Evolutionary conservation across 2,113 vertebrate genomes (phyloP).

Genomic region (Cyphomyrus plagiostoma): DNA sequence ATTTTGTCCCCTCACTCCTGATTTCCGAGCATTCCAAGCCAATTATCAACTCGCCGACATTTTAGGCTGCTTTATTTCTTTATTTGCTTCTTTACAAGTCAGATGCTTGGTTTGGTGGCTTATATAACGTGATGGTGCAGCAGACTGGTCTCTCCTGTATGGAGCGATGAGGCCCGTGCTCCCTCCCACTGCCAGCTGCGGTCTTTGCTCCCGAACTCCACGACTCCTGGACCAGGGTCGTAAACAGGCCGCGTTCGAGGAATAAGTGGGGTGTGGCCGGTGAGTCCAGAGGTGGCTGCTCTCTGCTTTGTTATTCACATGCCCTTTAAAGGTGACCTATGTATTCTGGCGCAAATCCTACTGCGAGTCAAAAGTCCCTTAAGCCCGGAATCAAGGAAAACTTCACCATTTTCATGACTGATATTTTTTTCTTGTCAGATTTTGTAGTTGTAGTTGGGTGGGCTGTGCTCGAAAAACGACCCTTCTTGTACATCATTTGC

Average conservation of each 20-base stretch:
- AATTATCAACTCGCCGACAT: not conserved
- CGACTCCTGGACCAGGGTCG: not conserved
- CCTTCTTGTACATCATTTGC: not conserved
- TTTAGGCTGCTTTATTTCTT: not conserved
- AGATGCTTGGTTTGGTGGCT: not conserved
- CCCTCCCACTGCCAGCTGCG: not conserved
- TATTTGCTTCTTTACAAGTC: not conserved
- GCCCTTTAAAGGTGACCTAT: not conserved
- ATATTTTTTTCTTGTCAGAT: not conserved
- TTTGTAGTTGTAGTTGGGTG: not conserved
- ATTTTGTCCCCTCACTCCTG: not conserved
- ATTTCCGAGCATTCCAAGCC: not conserved
- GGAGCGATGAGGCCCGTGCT: not conserved
- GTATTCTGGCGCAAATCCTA: not conserved
- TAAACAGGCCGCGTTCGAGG: not conserved
- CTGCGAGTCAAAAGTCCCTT: not conserved
- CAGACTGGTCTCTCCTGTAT: not conserved
- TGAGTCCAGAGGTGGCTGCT: not conserved
- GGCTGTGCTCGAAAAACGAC: not conserved
- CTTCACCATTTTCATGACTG: not conserved
- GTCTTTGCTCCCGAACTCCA: not conserved
- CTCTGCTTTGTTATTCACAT: not conserved
- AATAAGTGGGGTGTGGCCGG: not conserved
- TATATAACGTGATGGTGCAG: not conserved
- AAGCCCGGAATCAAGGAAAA: not conserved